A percentile compares a stretch with the other conserved stretches of the same genome.
Evolutionary conservation across 2,113 vertebrate species (phyloP).

Genomic region (Callospermophilus lateralis): DNA sequence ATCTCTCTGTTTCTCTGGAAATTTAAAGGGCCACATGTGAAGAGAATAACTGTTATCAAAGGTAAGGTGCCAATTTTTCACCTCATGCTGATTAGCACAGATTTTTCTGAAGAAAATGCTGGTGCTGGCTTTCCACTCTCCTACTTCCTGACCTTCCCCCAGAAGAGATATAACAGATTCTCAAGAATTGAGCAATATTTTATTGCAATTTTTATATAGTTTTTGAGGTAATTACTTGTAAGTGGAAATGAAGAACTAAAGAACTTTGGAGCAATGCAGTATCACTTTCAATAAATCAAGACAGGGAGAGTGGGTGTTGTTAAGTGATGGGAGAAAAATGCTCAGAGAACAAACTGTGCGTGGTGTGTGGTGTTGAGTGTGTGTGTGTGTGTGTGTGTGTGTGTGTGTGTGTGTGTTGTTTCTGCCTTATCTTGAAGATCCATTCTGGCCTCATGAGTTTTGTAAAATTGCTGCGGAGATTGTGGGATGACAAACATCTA

Average conservation of each 20-base stretch:
- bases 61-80: neutral
- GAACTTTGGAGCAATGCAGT: slow-evolving; percentile 39
- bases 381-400: neutral
- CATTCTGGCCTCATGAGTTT: slow-evolving; percentile 31
- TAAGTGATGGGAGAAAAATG: slow-evolving; percentile 13
- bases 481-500: neutral
- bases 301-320: neutral
- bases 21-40: slow-evolving; percentile 50
- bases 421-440: slow-evolving; percentile 18
- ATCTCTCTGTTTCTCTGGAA: slow-evolving; percentile 3
- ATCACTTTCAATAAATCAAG: slow-evolving; percentile 63
- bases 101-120: slow-evolving; percentile 43
- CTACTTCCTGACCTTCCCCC: neutral
- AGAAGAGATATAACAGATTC: slow-evolving; percentile 44
- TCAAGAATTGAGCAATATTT: slow-evolving; percentile 61
- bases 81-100: neutral
- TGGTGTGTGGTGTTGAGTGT: neutral
- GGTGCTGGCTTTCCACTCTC: neutral
- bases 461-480: neutral
- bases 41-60: slow-evolving; percentile 45
- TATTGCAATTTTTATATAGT: slow-evolving; percentile 44
- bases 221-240: slow-evolving; percentile 67
- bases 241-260: slow-evolving; percentile 34
- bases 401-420: neutral
- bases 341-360: neutral